phyloP scores from a whole-genome alignment of 2,888 invertebrate species.

The Calameuta idolon region DNA sequence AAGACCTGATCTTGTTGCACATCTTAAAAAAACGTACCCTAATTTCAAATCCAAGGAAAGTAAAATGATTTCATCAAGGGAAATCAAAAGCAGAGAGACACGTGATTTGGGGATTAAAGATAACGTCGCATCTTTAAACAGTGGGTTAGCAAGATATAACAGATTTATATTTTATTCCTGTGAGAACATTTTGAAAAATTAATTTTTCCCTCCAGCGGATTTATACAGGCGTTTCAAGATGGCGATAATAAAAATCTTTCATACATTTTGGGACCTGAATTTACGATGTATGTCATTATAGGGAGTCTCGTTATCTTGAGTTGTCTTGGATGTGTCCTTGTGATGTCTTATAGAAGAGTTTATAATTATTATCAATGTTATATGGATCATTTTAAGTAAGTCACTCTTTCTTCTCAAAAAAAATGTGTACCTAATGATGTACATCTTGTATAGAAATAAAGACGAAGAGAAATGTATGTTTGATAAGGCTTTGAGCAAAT shows the following conservation, averaged over 20 bases:
- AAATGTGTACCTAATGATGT: neutral
- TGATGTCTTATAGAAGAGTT: slow-evolving; percentile 24
- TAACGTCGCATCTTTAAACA: neutral
- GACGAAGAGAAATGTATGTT: neutral
- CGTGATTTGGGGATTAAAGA: neutral
- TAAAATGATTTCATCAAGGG: neutral
- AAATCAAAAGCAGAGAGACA: neutral
- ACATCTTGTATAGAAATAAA: neutral
- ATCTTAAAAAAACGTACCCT: slow-evolving; percentile 14
- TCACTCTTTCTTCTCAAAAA: neutral
- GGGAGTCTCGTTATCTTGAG: slow-evolving; percentile 23
- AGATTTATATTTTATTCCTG: neutral
- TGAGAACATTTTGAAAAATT: neutral
- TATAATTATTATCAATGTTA: slow-evolving; percentile 26
- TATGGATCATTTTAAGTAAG: slow-evolving; percentile 15
- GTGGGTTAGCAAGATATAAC: neutral
- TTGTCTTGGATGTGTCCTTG: slow-evolving; percentile 19
- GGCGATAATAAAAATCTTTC: neutral
- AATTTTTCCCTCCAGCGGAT: neutral
- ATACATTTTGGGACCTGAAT: slow-evolving; percentile 16
- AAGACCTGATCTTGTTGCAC: slow-evolving; percentile 23
- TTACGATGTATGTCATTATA: slow-evolving; percentile 14
- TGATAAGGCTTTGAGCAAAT: neutral
- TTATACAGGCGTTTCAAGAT: neutral
- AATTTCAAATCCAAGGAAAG: neutral